Evolutionary conservation across 1,140 invertebrate species (phyloP).

Genomic region (Macrotrachela quadricornifera): DNA sequence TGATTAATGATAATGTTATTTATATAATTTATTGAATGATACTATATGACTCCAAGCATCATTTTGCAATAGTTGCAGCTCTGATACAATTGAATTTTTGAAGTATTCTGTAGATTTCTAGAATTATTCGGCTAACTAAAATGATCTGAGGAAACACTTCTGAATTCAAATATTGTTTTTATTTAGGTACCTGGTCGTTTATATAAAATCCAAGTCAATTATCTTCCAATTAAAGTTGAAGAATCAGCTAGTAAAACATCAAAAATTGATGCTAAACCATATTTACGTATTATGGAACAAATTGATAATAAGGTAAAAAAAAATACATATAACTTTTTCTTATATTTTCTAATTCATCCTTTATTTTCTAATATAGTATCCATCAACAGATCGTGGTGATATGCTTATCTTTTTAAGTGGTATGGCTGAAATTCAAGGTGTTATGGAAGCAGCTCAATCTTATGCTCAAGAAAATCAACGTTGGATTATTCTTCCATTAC

Average conservation of each 20-base stretch:
- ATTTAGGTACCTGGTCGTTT: slow-evolving; percentile 65
- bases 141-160: no score
- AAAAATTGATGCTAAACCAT: slow-evolving; percentile 65
- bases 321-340: no score
- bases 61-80: no score
- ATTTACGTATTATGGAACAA: slow-evolving; percentile 65
- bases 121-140: no score
- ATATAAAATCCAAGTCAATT: slow-evolving; percentile 70
- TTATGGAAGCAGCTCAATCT: slow-evolving; percentile 62
- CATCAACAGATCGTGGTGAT: slow-evolving; percentile 67
- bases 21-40: no score
- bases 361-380: slow-evolving; percentile 19
- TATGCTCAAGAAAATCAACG: slow-evolving; percentile 55
- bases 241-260: slow-evolving; percentile 41
- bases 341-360: slow-evolving; percentile 7
- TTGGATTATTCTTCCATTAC: slow-evolving; percentile 85
- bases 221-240: slow-evolving; percentile 39
- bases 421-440: slow-evolving; percentile 70
- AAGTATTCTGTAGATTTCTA: no score
- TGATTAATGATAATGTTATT: no score
- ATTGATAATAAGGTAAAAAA: slow-evolving; percentile 59
- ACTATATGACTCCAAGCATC: no score
- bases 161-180: no score
- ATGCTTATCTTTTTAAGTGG: slow-evolving; percentile 87
- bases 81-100: no score